Evolutionary conservation across 2,888 invertebrate species (phyloP), one percentile per base, ranked within the genome.

Genomic region (Cantharis lateralis): DNA sequence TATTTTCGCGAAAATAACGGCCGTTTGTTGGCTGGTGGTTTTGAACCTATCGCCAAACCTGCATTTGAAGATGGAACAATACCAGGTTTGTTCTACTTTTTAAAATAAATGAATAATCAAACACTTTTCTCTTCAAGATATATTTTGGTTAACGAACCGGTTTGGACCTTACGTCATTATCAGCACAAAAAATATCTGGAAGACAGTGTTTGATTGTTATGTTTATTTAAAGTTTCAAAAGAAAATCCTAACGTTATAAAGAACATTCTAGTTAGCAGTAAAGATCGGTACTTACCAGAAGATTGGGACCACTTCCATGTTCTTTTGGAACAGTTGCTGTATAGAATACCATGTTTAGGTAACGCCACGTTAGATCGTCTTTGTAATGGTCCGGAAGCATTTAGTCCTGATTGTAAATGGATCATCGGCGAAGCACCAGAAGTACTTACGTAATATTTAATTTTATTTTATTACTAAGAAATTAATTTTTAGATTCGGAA

Each of bases 301-400:
- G 98, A 98, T 88, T 99, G 98, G 98, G 98, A 99, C 88, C 97
- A 97, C 84, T 99, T 99, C 88, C 96, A 98, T 85, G 91, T 95
- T 64, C 89, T 98, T 66, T 90, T 99, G 28, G 95, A 97, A 82
- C 93, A 96, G 85, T 90, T 98, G 82, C 89, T 98, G 62, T 92
- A 93, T 81, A 91, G 98, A 20, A 93, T 97, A 77, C 98, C 99
- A 0, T 88, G 90, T 68, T 90, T 99, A 71, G 92, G 92, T 26
- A 90, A 92, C 68, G 95, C 95, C 0, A 90, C 92, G 10, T 90
- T 98, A 15, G 94, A 96, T 82, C 93, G 93, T 80, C 90, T 99
- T 13, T 94, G 94, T 83, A 97, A 97, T 85, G 95, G 96, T 0
- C 94, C 98, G 0, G 98, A 98, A 89, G 96, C 96, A 1, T 99